phyloP scores from a whole-genome alignment of 2,888 invertebrate genomes.

The Entomobrya multifasciata region DNA sequence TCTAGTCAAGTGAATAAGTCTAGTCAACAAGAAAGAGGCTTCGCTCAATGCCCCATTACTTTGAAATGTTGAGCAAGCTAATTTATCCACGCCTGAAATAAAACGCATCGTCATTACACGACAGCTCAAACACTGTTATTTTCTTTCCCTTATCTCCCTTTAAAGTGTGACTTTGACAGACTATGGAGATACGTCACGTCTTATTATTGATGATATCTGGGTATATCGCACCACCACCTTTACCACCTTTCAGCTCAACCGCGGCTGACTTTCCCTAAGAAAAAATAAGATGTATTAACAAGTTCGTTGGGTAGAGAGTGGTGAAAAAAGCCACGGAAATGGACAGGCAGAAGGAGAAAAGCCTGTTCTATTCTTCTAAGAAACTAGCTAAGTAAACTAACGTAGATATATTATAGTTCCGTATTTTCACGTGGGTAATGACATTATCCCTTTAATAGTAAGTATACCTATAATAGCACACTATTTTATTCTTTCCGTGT shows the following conservation, averaged over 20 bases:
- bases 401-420: not conserved
- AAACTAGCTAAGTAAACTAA: no score
- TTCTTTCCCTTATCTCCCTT: not conserved
- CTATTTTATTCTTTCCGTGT: not conserved
- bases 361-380: no score
- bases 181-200: not conserved
- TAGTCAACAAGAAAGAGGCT: no score
- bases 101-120: not conserved
- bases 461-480: not conserved
- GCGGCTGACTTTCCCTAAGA: no score
- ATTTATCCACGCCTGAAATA: not conserved
- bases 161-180: not conserved
- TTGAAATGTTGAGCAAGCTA: slow-evolving; percentile 7
- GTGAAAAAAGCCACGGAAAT: no score
- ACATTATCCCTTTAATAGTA: no score
- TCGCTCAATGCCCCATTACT: not conserved
- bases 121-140: not conserved
- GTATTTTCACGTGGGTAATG: not conserved
- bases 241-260: not conserved
- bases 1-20: not conserved
- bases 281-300: not conserved
- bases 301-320: not conserved
- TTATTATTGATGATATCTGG: not conserved
- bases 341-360: not conserved
- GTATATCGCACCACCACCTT: not conserved